Percentiles rank a stretch among this genome's conserved stretches.
Evolutionary conservation across 2,797 vertebrate species (phyloP).

Genomic region (Scleropages formosus): DNA sequence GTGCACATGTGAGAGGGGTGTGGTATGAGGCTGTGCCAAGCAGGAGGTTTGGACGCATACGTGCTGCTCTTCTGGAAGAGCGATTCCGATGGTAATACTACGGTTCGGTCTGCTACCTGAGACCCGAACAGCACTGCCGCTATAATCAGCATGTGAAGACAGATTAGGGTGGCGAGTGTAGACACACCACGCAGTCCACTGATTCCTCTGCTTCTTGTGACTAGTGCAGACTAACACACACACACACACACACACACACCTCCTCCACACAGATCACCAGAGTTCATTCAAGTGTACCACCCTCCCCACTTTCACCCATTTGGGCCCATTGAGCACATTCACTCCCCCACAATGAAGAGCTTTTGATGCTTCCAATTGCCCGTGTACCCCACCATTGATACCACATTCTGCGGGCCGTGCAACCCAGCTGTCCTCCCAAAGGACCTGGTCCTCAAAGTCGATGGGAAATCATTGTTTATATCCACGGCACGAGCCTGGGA

Average conservation of each 20-base stretch:
- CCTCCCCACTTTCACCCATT: slow-evolving; percentile 28
- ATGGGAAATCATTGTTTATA: background rate
- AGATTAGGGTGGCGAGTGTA: background rate
- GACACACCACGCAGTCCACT: background rate
- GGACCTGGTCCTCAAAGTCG: background rate
- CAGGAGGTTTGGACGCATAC: no score
- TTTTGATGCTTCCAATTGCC: slow-evolving; percentile 42
- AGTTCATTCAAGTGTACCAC: slow-evolving; percentile 9
- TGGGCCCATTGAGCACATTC: slow-evolving; percentile 42
- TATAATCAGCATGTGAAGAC: background rate
- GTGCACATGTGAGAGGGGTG: background rate
- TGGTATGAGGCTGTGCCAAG: background rate
- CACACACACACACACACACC: slow-evolving; percentile 29
- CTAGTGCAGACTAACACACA: background rate
- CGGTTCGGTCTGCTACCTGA: no score
- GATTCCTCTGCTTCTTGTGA: background rate
- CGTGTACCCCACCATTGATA: slow-evolving; percentile 49
- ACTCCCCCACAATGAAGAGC: slow-evolving; percentile 42
- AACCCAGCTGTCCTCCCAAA: slow-evolving; percentile 57
- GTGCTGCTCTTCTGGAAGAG: no score
- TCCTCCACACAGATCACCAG: slow-evolving; percentile 43
- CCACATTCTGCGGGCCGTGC: slow-evolving; percentile 53
- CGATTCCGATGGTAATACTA: no score
- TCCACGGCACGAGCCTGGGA: background rate
- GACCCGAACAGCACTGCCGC: background rate